Conservation (phyloP, 2,888 invertebrate species). For the Patella ulyssiponensis region DNA sequence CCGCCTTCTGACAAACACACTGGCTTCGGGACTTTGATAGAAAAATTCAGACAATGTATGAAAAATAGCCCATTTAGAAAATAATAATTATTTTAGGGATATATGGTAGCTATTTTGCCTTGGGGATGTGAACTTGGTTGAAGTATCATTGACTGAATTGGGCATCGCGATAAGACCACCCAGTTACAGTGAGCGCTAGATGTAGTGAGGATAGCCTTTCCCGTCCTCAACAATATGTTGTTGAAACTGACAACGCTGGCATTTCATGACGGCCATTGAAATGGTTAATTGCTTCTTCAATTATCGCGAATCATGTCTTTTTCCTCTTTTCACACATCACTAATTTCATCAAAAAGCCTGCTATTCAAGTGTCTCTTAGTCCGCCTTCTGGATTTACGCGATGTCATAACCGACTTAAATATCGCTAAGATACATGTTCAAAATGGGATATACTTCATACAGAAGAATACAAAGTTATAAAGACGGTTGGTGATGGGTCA, state of each 20-base stretch:
- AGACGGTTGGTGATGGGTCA: no score
- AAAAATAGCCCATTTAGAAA: background rate
- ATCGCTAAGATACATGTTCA: background rate
- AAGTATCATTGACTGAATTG: constrained; percentile 9
- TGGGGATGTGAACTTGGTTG: constrained; percentile 8
- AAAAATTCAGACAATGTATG: background rate
- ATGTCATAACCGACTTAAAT: constrained; percentile 9
- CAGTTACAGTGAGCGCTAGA: background rate
- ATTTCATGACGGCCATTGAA: constrained; percentile 12
- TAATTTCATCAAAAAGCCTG: constrained; percentile 5
- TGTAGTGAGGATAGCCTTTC: background rate
- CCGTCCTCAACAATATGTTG: constrained; percentile 8
- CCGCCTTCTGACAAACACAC: constrained; percentile 9
- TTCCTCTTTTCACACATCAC: constrained; percentile 12
- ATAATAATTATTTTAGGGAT: constrained; percentile 9
- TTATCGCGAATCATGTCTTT: constrained; percentile 11
- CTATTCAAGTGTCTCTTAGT: constrained; percentile 4
- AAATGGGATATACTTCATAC: no score
- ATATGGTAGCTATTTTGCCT: background rate
- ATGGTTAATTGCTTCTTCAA: constrained; percentile 9
- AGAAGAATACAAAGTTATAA: no score
- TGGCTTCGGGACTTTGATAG: background rate
- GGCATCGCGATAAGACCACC: constrained; percentile 1
- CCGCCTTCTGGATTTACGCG: constrained; percentile 11
- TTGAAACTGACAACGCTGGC: constrained; percentile 11